Base-by-base conservation (phyloP, 2,113 vertebrate genomes). In the Spheniscus mendiculus region DNA sequence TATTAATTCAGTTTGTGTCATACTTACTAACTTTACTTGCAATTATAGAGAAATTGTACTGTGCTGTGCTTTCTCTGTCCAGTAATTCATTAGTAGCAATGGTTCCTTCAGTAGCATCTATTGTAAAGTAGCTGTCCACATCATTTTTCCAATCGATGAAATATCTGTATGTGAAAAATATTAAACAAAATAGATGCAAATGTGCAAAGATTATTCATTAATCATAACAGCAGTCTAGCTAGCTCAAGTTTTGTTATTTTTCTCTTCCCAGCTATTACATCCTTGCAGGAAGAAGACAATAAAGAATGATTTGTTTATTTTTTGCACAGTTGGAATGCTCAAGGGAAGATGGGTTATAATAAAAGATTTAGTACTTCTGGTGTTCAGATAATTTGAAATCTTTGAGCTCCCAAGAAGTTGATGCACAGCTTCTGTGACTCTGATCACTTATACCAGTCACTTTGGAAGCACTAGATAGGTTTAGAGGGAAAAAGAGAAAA, bases 21-120 rank as follows among this genome's bases (percentile, higher is more conserved):
- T 99, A 99, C 99, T 99, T 98, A 99, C 99, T 99, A 97, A 99
- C 98, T 99, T 99, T 99, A 98, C 99, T 99, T 62, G 99, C 99
- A 97, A 99, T 98, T 92, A 99, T 98, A 93, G 99, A 99, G 98
- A 99, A 99, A 97, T 99, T 99, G 97, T 99, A 99, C 94, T 99
- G 99, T 13, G 99, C 98, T 36, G 98, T 98, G 97, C 90, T 99
- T 97, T 99, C 99, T 96, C 99, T 98, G 98, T 99, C 99, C 76
- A 99, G 97, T 76, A 99, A 98, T 94, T 99, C 99, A 66, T 99
- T 99, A 76, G 99, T 99, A 93, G 99, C 99, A 92, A 99, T 99
- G 12, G 99, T 99, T 93, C 99, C 99, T 96, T 99, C 99, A 70
- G 98, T 98, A 13, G 99, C 98, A 87, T 99, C 99, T 87, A 99